Evolutionary conservation across 2,888 invertebrate species (phyloP), one percentile per base, ranked within the genome.

Genomic region (Pseudoips prasinana): DNA sequence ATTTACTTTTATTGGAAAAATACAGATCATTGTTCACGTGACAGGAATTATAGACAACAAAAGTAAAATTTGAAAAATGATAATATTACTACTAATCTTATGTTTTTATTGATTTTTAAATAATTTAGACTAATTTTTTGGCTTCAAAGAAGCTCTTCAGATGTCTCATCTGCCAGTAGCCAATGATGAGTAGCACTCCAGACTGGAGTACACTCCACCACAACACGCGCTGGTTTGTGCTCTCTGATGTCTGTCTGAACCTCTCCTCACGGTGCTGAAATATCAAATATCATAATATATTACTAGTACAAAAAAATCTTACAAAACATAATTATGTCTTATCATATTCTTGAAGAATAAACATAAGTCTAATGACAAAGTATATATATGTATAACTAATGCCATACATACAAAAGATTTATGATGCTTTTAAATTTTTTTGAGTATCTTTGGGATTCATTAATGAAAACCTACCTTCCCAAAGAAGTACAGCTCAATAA

Each of bases 121-220:
- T 44, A 36, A 40, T 72, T 91, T 92, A 96, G 27, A 98, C 98
- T 73, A 99, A 91, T 91, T 99, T 99, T 89, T 99, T 99, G 14
- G 99, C 99, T 88, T 99, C 98, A 72, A 99, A 99, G 92, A 99
- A 99, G 67, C 96, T 96, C 91, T 99, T 99, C 54, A 99, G 91
- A 91, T 99, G 99, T 66, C 94, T 93, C 98, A 99, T 99, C 86
- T 99, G 99, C 99, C 99, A 99, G 54, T 97, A 95, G 8, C 99
- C 99, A 91, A 99, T 99, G 18, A 92, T 86, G 0, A 99, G 88
- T 7, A 99, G 91, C 23, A 99, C 95, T 32, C 93, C 90, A 0
- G 97, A 96, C 85, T 99, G 99, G 0, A 94, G 92, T 7, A 98
- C 87, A 33, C 98, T 97, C 98, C 98, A 99, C 96, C 98, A 99